A percentile compares a stretch with the other conserved stretches of the same genome.
These are phyloP conservation scores for Struthidea cinerea DNA, from an alignment of 2,113 vertebrate genomes.

Conservation along the genomic window DNA sequence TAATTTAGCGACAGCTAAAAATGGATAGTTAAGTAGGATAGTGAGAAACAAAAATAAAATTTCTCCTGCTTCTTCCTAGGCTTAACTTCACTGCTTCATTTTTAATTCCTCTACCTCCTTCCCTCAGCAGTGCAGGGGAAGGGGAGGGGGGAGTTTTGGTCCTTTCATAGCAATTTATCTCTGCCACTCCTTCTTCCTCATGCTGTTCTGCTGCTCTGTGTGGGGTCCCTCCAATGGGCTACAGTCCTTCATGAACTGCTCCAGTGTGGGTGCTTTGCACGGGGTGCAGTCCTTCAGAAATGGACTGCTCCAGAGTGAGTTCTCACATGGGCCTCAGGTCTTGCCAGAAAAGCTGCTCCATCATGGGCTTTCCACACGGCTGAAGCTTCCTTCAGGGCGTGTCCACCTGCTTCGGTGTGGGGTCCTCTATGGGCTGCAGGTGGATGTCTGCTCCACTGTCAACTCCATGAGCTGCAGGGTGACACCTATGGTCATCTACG, in stretches of 20 bases:
- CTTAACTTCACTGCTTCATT: neutral
- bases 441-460: neutral
- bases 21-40: neutral
- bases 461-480: neutral
- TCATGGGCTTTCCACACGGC: neutral
- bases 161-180: neutral
- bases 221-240: neutral
- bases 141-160: neutral
- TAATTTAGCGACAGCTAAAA: neutral
- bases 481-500: accelerated
- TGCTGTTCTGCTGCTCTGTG: neutral
- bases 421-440: neutral
- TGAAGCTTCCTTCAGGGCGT: neutral
- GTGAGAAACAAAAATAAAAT: neutral
- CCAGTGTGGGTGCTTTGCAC: accelerated
- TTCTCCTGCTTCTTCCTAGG: neutral
- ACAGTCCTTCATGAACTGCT: neutral
- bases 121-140: neutral
- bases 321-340: neutral
- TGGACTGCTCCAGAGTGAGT: neutral
- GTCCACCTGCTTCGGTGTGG: neutral
- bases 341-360: neutral
- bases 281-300: neutral
- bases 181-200: neutral
- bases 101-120: neutral